Evolutionary conservation across 2,113 vertebrate genomes (phyloP).

Genomic region (Ranitomeya imitator): DNA sequence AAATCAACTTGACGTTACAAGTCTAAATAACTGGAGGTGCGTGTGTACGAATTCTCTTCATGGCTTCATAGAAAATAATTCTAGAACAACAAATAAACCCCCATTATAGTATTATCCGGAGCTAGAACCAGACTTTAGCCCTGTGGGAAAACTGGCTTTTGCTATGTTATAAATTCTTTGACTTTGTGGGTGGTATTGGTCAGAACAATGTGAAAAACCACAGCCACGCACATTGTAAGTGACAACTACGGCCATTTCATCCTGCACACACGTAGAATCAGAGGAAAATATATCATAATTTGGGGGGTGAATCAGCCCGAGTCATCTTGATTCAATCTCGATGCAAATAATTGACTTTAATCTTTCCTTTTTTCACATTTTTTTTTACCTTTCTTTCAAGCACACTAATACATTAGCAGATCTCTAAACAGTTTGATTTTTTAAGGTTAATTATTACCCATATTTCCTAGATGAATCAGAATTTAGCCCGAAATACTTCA

Average conservation of each 20-base stretch:
- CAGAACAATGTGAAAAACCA: slow-evolving; percentile 44
- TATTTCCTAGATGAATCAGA: slow-evolving; percentile 29
- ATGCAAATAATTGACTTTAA: slow-evolving; percentile 36
- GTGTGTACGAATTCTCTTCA: slow-evolving; percentile 33
- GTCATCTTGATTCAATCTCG: slow-evolving; percentile 38
- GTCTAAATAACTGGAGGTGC: not conserved
- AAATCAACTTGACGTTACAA: slow-evolving; percentile 47
- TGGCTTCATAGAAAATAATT: slow-evolving; percentile 18
- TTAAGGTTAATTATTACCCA: slow-evolving; percentile 41
- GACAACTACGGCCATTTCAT: not conserved
- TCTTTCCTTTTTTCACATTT: slow-evolving; percentile 24
- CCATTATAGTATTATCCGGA: slow-evolving; percentile 24
- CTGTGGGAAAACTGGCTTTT: slow-evolving; percentile 34
- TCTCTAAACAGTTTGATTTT: slow-evolving; percentile 23
- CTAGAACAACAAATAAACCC: slow-evolving; percentile 42
- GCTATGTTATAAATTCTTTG: slow-evolving; percentile 32
- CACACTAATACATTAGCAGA: slow-evolving; percentile 15
- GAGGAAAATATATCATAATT: slow-evolving; percentile 23
- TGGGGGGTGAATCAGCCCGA: not conserved
- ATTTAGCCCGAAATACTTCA: not conserved
- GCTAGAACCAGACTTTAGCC: slow-evolving; percentile 34
- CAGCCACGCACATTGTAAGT: slow-evolving; percentile 33
- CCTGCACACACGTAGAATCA: not conserved
- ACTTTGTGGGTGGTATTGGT: slow-evolving; percentile 53
- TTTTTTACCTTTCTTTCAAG: not conserved